Evolutionary conservation across 2,888 invertebrate species (phyloP).

Genomic region (Eristalinus aeneus): DNA sequence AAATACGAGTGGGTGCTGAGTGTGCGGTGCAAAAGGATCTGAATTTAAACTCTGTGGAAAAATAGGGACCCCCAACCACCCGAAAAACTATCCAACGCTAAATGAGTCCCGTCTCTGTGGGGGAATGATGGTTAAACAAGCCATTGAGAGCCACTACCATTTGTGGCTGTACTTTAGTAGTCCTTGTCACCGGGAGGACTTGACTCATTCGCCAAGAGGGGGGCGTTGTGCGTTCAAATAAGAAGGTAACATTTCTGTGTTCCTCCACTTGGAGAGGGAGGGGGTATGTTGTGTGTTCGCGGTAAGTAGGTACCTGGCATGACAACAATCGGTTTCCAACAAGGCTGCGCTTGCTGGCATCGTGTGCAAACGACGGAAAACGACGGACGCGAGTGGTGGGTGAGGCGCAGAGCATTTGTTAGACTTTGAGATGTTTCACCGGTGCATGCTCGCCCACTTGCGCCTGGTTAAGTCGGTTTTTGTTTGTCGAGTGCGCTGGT

Average conservation of each 20-base stretch:
- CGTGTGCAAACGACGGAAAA: not conserved
- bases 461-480: not conserved
- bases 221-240: not conserved
- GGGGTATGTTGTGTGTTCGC: not conserved
- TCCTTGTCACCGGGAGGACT: constrained; percentile 15
- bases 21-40: constrained; percentile 19
- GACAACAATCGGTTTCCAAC: constrained; percentile 27
- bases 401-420: not conserved
- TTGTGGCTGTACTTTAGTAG: constrained; percentile 47
- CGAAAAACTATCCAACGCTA: not conserved
- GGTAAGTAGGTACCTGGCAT: constrained; percentile 19
- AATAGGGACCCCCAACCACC: constrained; percentile 4
- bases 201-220: not conserved
- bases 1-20: not conserved
- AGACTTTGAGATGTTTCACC: constrained; percentile 1
- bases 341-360: constrained; percentile 3
- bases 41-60: constrained; percentile 58
- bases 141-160: constrained; percentile 33
- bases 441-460: not conserved
- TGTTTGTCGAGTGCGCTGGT: constrained; percentile 26
- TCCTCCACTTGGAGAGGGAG: not conserved
- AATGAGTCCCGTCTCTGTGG: not conserved
- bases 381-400: no score
- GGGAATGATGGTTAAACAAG: constrained; percentile 19
- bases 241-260: not conserved